Evolutionary conservation across 2,888 invertebrate genomes (phyloP), one percentile per base, ranked within the genome.

Genomic region (Schizotus pectinicornis): DNA sequence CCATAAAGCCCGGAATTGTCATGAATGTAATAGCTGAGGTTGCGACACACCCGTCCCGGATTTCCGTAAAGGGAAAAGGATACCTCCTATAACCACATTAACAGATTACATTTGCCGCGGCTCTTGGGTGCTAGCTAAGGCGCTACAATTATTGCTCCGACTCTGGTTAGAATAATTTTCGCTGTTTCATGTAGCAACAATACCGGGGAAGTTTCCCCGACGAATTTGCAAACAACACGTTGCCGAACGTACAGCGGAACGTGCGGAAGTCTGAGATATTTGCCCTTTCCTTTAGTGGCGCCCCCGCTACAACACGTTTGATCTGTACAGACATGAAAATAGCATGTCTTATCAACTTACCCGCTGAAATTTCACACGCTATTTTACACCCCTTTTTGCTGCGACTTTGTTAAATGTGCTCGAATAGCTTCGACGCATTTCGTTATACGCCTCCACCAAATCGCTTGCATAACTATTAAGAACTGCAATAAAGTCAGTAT

Each of bases 181-280:
- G 5, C 22, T 5, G 22, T 22, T 22, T 22, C 22, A 22, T 22
- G 22, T 22, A 22, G 5, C 22, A 22, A 22, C 22, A 22, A 22
- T 22, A 22, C 2, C 22, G 22, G 2, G 2, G 22, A 22, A 22
- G 22, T 22, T 22, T 22, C 22, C 22, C 3, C 22, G 5, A 22
- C 22, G 5, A 22, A 22, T 22, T 22, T 22, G 69, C 67, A 64
- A 67, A 64, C 62, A 68, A 65, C 65, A 59, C 65, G 63, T 55
- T 61, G 59, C 22, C 59, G 67, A 67, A 63, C 65, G 65, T 64
- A 67, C 51, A 48, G 61, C 56, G 61, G 64, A 65, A 67, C 67
- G 66, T 70, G 68, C 65, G 22, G 22, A 67, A 66, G 60, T 59
- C 53, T 67, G 67, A 69, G 64, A 70, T 69, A 69, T 71, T 67